phyloP scores from a whole-genome alignment of 2,113 vertebrate genomes.

The Megalops atlanticus region DNA sequence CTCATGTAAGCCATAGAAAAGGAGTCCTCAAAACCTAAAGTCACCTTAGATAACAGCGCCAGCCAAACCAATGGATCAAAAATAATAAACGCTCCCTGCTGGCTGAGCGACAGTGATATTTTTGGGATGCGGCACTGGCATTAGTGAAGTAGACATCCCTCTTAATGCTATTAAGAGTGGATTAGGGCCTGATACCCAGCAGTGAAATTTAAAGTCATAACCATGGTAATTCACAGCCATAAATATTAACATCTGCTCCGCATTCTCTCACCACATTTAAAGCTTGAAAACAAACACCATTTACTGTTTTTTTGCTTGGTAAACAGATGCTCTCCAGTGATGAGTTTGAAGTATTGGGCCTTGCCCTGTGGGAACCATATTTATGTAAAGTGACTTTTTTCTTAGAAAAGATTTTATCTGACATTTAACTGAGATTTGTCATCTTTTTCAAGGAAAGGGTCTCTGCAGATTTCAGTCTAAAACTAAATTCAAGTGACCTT shows the following conservation, averaged over 20 bases:
- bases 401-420: constrained; percentile 40
- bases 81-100: not conserved
- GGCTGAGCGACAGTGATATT: not conserved
- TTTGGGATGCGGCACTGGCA: constrained; percentile 17
- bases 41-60: not conserved
- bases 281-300: constrained; percentile 2
- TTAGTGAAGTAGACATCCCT: constrained; percentile 48
- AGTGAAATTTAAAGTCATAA: constrained; percentile 1
- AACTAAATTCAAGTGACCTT: too few species aligned
- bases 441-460: constrained; percentile 16
- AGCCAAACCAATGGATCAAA: not conserved
- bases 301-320: constrained; percentile 5
- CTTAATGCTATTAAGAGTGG: constrained; percentile 30
- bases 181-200: constrained; percentile 22
- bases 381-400: constrained; percentile 31
- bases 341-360: constrained; percentile 10
- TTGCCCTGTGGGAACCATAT: constrained; percentile 15
- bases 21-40: not conserved
- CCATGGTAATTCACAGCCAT: constrained; percentile 1
- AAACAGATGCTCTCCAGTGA: constrained; percentile 25
- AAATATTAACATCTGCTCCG: constrained; percentile 8
- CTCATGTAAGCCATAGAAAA: not conserved
- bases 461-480: too few species aligned
- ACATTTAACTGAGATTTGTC: constrained; percentile 36
- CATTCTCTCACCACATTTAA: not conserved